Evolutionary conservation across 2,113 vertebrate species (phyloP).

Genomic region (Pitta sordida): DNA sequence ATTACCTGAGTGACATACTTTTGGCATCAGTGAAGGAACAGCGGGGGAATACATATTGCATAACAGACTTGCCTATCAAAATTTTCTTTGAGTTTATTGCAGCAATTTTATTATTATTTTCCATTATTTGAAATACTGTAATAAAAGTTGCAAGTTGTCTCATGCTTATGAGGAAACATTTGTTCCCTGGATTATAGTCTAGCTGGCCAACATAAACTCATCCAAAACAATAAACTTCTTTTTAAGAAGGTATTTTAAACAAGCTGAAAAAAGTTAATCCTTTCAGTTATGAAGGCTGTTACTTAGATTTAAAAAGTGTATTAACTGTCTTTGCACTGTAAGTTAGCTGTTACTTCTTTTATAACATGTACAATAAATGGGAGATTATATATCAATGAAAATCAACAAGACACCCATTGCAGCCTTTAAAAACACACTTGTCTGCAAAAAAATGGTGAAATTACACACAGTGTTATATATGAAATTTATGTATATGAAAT

Average conservation of each 20-base stretch:
- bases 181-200: neutral
- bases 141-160: slow-evolving; percentile 11
- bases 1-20: slow-evolving; percentile 58
- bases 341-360: neutral
- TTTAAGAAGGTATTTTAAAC: neutral
- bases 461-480: neutral
- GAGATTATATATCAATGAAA: neutral
- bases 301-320: neutral
- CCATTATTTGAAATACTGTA: slow-evolving; percentile 24
- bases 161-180: neutral
- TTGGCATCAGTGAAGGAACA: slow-evolving; percentile 39
- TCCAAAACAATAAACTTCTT: neutral
- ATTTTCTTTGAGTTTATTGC: slow-evolving; percentile 12
- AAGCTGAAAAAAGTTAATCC: neutral
- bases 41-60: neutral
- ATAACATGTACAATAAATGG: neutral
- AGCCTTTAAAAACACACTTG: neutral
- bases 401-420: neutral
- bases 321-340: neutral
- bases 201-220: neutral
- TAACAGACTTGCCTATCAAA: slow-evolving; percentile 28
- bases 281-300: neutral
- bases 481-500: neutral
- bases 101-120: slow-evolving; percentile 25
- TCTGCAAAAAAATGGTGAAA: neutral